Base-by-base conservation (phyloP, 2,888 invertebrate species). In the Drosophila recens region DNA sequence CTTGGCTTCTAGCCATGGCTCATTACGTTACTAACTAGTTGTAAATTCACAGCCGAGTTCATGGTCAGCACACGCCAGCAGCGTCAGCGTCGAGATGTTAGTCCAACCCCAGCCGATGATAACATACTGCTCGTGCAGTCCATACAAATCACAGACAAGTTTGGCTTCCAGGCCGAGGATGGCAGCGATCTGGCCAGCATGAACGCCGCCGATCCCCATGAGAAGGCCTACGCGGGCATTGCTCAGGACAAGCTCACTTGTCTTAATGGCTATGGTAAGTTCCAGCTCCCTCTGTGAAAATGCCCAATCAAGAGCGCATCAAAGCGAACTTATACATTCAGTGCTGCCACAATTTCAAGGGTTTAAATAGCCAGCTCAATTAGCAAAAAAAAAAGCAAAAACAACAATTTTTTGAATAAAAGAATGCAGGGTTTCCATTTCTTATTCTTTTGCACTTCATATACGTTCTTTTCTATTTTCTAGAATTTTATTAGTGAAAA, bases 91-190 rank as follows among this genome's bases (percentile, higher is more conserved):
- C 75, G 73, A 38, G 75, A 76, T 65, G 64, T 67, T 48, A 86
- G 92, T 64, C 73, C 62, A 54, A 40, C 92, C 20, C 90, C 94
- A 75, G 93, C 93, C 68, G 94, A 95, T 76, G 97, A 98, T 90
- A 97, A 98, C 91, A 95, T 98, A 93, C 95, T 98, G 56, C 94
- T 98, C 74, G 97, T 97, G 57, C 97, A 98, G 92, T 96, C 97
- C 69, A 98, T 98, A 90, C 97, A 97, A 93, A 98, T 98, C 91
- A 97, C 97, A 45, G 98, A 98, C 93, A 97, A 97, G 93, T 98
- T 98, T 92, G 97, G 97, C 56, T 97, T 97, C 93, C 96, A 97
- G 90, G 94, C 94, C 82, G 91, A 92, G 77, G 84, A 83, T 53
- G 80, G 80, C 69, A 95, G 95, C 75, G 81, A 87, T 67, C 46